Percentiles rank a stretch among this genome's conserved stretches.
These are phyloP conservation scores for Camponotus vicinus DNA, from an alignment of 1,140 invertebrate genomes.

Conservation along the genomic window DNA sequence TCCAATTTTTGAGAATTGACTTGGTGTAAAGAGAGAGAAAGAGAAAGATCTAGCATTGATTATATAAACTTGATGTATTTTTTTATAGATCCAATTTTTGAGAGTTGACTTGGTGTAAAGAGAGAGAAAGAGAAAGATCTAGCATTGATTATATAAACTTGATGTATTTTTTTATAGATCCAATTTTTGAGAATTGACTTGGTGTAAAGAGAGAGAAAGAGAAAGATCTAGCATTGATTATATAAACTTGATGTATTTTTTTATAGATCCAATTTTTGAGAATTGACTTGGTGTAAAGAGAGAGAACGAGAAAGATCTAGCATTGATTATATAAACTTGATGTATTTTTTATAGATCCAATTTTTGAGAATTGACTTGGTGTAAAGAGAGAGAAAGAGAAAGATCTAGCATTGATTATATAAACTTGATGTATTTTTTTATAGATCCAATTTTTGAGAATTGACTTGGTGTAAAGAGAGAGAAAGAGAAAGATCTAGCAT, in stretches of 20 bases:
- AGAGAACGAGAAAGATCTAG: background rate
- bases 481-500: background rate
- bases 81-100: background rate
- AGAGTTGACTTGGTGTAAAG: too few relatives aligned
- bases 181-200: background rate
- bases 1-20: background rate
- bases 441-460: background rate
- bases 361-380: background rate
- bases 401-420: background rate
- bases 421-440: slow-evolving; percentile 4
- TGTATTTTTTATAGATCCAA: background rate
- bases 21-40: too few relatives aligned
- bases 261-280: background rate
- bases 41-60: background rate
- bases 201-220: too few relatives aligned
- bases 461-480: too few relatives aligned
- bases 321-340: slow-evolving; percentile 1
- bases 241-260: slow-evolving; percentile 5
- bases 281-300: background rate
- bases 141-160: slow-evolving; percentile 10
- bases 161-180: background rate
- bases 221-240: background rate
- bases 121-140: background rate
- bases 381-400: background rate
- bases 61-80: slow-evolving; percentile 3